Conservation (phyloP, 2,888 invertebrate species). For the Cyaniris semiargus region DNA sequence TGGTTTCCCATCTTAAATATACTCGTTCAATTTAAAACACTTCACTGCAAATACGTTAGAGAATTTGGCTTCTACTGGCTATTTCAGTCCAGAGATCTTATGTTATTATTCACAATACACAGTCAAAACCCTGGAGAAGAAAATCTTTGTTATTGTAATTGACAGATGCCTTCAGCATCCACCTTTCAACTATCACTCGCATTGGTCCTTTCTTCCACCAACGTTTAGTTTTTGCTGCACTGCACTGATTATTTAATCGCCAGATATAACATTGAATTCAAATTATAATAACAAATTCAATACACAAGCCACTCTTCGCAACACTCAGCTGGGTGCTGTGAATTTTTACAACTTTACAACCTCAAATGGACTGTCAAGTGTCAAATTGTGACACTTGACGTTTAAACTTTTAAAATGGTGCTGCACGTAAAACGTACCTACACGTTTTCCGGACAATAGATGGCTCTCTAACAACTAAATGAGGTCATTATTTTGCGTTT, state of each 20-base stretch:
- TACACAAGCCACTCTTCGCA: slow-evolving; percentile 9
- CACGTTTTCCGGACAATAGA: not conserved
- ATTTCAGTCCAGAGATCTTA: not conserved
- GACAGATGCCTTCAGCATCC: slow-evolving; percentile 25
- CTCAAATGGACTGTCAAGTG: slow-evolving; percentile 21
- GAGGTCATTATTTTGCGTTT: not conserved
- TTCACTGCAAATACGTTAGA: not conserved
- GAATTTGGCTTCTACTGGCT: not conserved
- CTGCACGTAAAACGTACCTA: no score
- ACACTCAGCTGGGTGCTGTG: slow-evolving; percentile 25
- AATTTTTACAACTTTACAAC: slow-evolving; percentile 15
- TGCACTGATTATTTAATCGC: not conserved
- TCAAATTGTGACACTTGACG: slow-evolving; percentile 18
- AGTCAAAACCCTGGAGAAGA: slow-evolving; percentile 11
- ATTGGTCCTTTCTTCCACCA: not conserved
- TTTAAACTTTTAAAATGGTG: not conserved
- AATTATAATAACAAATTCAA: not conserved
- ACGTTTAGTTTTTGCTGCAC: not conserved
- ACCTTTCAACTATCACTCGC: slow-evolving; percentile 9
- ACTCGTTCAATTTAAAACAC: not conserved
- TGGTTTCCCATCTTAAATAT: slow-evolving; percentile 20
- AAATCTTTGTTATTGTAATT: slow-evolving; percentile 29
- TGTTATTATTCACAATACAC: slow-evolving; percentile 26
- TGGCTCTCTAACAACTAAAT: not conserved
- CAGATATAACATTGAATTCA: not conserved